These are phyloP conservation scores for Drosophila sucinea DNA, from an alignment of 1,140 invertebrate genomes.

Conservation along the genomic window DNA sequence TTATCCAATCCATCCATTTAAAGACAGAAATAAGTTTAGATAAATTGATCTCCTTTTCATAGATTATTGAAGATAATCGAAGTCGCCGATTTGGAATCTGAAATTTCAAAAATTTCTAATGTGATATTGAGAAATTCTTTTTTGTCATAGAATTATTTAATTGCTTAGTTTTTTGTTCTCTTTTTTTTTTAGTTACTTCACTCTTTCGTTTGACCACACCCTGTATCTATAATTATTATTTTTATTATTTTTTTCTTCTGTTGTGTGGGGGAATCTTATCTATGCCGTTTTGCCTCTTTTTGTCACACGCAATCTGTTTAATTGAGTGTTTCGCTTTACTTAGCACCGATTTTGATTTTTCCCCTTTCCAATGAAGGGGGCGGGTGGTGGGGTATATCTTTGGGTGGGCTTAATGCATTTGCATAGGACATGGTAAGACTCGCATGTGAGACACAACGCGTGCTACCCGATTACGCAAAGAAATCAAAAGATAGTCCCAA, in stretches of 20 bases:
- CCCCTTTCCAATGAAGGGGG: not conserved
- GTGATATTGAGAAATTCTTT: no score
- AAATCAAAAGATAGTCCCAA: not conserved
- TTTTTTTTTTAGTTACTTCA: not conserved
- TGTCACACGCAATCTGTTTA: conserved; percentile 71
- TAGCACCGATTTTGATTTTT: conserved; percentile 38
- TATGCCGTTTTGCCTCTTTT: conserved; percentile 46
- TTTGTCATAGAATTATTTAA: not conserved
- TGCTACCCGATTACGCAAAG: conserved; percentile 2
- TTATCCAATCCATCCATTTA: no score
- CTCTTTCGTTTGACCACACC: conserved; percentile 27
- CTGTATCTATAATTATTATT: conserved; percentile 39
- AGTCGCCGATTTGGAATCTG: no score
- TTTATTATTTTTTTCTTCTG: not conserved
- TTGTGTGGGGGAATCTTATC: conserved; percentile 57
- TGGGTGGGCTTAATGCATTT: conserved; percentile 29
- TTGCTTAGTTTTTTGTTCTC: not conserved
- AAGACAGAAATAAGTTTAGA: no score
- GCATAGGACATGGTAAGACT: conserved; percentile 33
- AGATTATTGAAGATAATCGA: no score
- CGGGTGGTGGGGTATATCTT: not conserved
- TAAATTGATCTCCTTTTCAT: no score
- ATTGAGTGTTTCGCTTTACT: conserved; percentile 59
- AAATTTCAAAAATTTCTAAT: no score
- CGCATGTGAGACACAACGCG: not conserved